Conservation (phyloP, 2,113 vertebrate species). For the Tyrannus savana region DNA sequence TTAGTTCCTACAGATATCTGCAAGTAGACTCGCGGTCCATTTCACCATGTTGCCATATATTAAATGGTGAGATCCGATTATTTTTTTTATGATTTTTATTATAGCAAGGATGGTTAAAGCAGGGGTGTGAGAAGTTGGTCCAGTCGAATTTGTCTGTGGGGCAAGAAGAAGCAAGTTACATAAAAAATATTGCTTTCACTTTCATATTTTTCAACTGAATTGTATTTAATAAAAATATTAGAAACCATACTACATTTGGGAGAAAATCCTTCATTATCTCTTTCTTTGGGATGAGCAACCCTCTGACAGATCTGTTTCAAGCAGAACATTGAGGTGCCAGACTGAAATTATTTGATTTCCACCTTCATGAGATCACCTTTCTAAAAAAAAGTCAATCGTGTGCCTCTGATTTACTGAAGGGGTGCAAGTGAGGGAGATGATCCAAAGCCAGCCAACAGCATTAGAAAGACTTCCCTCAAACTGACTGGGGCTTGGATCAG, state of each 20-base stretch:
- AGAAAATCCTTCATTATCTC: not conserved
- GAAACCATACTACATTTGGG: not conserved
- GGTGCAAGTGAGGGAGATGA: not conserved
- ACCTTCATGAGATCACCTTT: conserved; percentile 1
- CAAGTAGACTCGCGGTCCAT: not conserved
- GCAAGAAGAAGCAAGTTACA: not conserved
- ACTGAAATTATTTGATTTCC: not conserved
- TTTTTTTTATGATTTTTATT: not conserved
- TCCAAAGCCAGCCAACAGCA: not conserved
- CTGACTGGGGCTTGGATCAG: not conserved
- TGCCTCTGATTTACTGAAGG: not conserved
- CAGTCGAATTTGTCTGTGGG: not conserved
- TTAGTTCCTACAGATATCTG: not conserved
- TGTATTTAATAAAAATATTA: not conserved
- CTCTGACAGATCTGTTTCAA: not conserved
- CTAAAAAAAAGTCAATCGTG: not conserved
- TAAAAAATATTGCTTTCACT: not conserved
- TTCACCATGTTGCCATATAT: not conserved
- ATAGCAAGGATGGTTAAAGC: not conserved
- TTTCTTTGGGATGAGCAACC: not conserved
- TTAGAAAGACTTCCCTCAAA: not conserved
- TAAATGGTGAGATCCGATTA: not conserved
- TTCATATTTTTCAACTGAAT: not conserved
- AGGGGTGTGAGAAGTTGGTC: not conserved
- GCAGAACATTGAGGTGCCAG: not conserved